Base-by-base conservation (phyloP, 2,113 vertebrate species). In the Myocastor coypus region DNA sequence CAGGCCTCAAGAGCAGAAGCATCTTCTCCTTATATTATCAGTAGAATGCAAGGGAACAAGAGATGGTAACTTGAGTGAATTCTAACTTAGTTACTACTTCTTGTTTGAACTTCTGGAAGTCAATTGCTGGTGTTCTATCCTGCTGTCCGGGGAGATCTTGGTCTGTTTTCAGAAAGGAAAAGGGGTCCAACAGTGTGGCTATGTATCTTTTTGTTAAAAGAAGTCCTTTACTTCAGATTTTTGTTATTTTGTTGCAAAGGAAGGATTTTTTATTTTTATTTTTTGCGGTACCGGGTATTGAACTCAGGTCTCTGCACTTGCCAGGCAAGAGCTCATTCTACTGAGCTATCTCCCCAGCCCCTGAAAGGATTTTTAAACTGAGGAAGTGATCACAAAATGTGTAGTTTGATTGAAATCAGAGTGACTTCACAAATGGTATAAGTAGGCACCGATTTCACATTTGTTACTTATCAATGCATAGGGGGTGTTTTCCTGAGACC, bases 101-200 rank as follows among this genome's bases (percentile, higher is more conserved):
- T 94, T 84, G 64, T 78, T 26, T 88, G 46, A 46, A 24, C 55
- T 77, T 95, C n/a, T 96, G 63, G 84, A 87, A 86, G 91, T 82
- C 85, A 95, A 83, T 24, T 66, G 90, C 77, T 26, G 59, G 32
- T 59, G 80, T 92, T 90, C 86, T 64, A 63, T 71, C 19, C 3
- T 40, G 17, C 64, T 40, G 92, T 52, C 75, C 64, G 69, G 77
- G 52, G 69, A 95, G 57, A 81, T 42, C 28, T 50, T 87, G 57
- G n/a, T 95, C 63, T 77, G 37, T 80, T 93, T 91, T 93, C 68
- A 87, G 55, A 83, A 82, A 66, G 42, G 46, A 86, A 86, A 73
- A 42, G 10, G 26, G 11, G 26, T 90, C 82, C 84, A 92, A 22
- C 61, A 89, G 26, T 91, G 40, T 83, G 68, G 73, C 40, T 52